phyloP scores from a whole-genome alignment of 2,797 vertebrate genomes.

The Tiaroga cobitis region DNA sequence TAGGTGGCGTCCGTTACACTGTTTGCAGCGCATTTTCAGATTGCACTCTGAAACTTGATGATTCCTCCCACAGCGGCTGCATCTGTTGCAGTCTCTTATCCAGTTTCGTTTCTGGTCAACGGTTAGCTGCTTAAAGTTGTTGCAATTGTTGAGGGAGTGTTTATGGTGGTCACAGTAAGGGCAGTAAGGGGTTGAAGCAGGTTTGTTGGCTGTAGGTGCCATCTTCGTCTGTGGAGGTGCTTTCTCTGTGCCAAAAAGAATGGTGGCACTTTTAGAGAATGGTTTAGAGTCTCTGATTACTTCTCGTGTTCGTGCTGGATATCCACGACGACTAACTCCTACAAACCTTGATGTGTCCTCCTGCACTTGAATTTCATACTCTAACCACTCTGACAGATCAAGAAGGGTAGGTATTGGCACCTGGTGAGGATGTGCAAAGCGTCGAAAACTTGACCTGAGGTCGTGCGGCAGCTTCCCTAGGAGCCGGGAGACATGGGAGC shows the following conservation, averaged over 20 bases:
- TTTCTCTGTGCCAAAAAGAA: background rate
- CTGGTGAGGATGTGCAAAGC: background rate
- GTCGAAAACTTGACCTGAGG: background rate
- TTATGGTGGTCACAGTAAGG: background rate
- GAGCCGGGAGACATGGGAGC: background rate
- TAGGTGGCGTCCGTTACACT: background rate
- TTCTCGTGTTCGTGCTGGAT: too few relatives aligned
- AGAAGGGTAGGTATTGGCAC: background rate
- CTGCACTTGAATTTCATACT: too few relatives aligned
- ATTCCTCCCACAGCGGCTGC: background rate
- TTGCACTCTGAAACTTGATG: constrained; percentile 12
- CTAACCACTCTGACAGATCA: too few relatives aligned
- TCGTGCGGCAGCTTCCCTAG: background rate
- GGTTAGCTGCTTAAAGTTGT: constrained; percentile 15
- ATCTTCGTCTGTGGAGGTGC: background rate
- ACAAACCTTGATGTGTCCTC: too few relatives aligned
- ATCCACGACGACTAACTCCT: too few relatives aligned
- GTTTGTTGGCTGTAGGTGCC: background rate
- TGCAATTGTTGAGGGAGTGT: too few relatives aligned
- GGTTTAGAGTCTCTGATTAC: background rate
- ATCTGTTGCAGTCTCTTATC: background rate
- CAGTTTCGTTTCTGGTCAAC: background rate
- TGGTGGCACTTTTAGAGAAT: background rate
- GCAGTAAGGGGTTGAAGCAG: background rate
- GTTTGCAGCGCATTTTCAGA: background rate